Evolutionary conservation across 23 tunicate species (phyloP), one percentile per base, ranked within the genome.

Genomic region (Halocynthia aurantium): DNA sequence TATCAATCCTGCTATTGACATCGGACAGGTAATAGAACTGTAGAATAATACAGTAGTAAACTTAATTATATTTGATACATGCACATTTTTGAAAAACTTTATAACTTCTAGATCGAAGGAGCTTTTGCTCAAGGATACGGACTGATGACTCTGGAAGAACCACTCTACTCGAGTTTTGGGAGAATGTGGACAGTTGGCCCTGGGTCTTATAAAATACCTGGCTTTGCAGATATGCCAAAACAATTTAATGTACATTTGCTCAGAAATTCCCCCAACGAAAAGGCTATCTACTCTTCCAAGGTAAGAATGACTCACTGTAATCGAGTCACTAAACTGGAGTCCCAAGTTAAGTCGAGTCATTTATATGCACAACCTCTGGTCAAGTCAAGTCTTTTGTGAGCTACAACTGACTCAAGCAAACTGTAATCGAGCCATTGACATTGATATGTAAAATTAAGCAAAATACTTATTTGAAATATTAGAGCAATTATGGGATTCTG

Each of bases 121-220:
- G 98, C 85, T 54, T 93, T 93, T 62, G 62, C 77, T 6, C 93
- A 93, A 79, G 93, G 93, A 6, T 83, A 77, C 64, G 98, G 98
- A 51, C 31, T 93, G 84, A 65, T 83, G 51, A 84, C 90, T 2
- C 22, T 93, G 55, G 98, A 93, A 67, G 93, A 93, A 75, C 77
- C 85, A 0, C 69, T 93, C 50, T 76, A 86, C 70, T 50, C 87
- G 6, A 11, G 55, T 10, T 72, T 56, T 10, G 98, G 98, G 6
- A 80, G 62, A 7, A 52, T 93, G 73, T 55, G 82, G 21, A 90
- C 93, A 11, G 54, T 71, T 7, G 98, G 98, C 5, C 93, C 98
- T 6, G 98, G 93, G 0, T 76, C 88, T 71, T 93, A 93, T 76
- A 93, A 93, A 68, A 93, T 93, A 54, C 98, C 98, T 6, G 93